Conservation (phyloP, 2,113 vertebrate species). For the Romanogobio albipinnatus region DNA sequence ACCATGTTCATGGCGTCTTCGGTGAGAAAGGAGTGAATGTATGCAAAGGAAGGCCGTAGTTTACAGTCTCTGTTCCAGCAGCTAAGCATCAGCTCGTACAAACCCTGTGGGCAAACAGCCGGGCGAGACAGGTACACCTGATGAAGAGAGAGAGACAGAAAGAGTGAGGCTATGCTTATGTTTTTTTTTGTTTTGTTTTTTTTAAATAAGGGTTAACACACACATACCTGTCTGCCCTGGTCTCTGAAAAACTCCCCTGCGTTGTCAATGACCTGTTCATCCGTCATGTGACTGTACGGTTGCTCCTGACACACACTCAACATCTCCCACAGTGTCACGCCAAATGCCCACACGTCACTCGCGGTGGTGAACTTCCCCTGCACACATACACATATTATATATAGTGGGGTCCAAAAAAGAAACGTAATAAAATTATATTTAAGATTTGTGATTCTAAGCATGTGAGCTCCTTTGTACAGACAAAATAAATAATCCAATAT, state of each 20-base stretch:
- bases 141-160: not conserved
- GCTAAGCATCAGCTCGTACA: conserved; percentile 89
- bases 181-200: not conserved
- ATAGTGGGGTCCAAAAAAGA: not conserved
- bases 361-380: conserved; percentile 93
- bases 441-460: not conserved
- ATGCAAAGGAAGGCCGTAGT: conserved; percentile 84
- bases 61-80: conserved; percentile 93
- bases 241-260: conserved; percentile 92
- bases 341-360: conserved; percentile 93
- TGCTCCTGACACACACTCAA: conserved; percentile 91
- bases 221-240: conserved; percentile 86
- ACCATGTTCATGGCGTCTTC: conserved; percentile 90
- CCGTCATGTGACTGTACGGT: conserved; percentile 88
- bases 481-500: not conserved
- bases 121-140: conserved; percentile 86
- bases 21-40: conserved; percentile 84
- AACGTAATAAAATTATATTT: not conserved
- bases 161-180: not conserved
- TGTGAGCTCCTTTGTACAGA: not conserved
- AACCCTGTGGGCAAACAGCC: conserved; percentile 83
- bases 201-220: not conserved
- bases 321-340: conserved; percentile 94
- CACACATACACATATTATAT: not conserved
- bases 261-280: conserved; percentile 93